Evolutionary conservation across 2,113 vertebrate species (phyloP).

Genomic region (Donacobius atricapilla): DNA sequence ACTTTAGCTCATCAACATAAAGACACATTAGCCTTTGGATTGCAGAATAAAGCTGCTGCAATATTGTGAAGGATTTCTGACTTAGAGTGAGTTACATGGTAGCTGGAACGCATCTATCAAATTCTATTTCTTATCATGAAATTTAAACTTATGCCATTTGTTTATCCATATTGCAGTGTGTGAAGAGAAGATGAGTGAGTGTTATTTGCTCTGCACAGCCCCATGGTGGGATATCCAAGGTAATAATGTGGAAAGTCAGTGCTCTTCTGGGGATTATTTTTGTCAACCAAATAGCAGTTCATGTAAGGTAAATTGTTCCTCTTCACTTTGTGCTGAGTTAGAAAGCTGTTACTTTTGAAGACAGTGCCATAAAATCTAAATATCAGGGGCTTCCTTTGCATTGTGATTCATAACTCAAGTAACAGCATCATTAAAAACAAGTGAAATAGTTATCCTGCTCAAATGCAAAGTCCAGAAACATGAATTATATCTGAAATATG

Average conservation of each 20-base stretch:
- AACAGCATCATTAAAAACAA: constrained; percentile 37
- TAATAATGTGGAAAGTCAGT: constrained; percentile 20
- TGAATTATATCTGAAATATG: constrained; percentile 39
- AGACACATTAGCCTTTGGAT: neutral
- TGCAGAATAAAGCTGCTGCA: neutral
- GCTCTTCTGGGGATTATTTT: constrained; percentile 35
- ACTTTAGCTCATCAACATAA: neutral
- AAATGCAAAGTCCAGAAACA: neutral
- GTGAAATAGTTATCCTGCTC: neutral
- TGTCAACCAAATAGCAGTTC: neutral
- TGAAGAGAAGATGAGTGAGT: neutral
- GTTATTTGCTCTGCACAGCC: constrained; percentile 8
- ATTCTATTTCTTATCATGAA: neutral
- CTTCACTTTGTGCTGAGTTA: constrained; percentile 24
- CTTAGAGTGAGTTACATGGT: neutral
- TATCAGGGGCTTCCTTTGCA: constrained; percentile 29
- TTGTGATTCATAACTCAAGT: constrained; percentile 41
- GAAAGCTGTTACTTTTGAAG: constrained; percentile 21
- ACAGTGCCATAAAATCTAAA: constrained; percentile 51
- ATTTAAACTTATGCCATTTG: constrained; percentile 7
- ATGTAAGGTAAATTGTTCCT: constrained; percentile 35
- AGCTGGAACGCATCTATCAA: neutral
- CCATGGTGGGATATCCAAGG: neutral
- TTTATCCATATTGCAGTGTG: neutral
- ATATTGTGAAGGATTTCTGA: neutral